phyloP scores from a whole-genome alignment of 2,888 invertebrate genomes.

The Andricus curvator region DNA sequence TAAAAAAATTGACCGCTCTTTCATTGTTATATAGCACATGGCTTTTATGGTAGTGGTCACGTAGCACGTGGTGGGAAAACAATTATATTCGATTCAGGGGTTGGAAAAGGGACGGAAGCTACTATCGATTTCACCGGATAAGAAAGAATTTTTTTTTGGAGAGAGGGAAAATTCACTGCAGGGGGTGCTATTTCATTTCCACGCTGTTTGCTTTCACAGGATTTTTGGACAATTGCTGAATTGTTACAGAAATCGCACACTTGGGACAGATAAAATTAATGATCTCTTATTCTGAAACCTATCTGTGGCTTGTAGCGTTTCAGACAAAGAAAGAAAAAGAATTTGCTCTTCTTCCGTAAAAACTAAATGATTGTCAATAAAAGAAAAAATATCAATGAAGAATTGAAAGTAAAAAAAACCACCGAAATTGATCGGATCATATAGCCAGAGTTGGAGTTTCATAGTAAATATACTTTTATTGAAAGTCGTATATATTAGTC shows the following conservation, averaged over 20 bases:
- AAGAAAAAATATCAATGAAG: background rate
- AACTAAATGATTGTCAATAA: background rate
- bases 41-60: background rate
- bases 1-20: background rate
- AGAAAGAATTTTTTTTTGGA: background rate
- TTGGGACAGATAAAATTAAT: slow-evolving; percentile 2
- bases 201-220: background rate
- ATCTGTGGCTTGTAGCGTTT: background rate
- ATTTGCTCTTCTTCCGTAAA: background rate
- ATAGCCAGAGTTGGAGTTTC: too few relatives aligned
- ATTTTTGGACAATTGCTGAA: slow-evolving; percentile 1
- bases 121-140: slow-evolving; percentile 3
- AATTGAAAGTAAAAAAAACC: background rate
- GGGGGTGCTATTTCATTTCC: slow-evolving; percentile 7
- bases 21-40: background rate
- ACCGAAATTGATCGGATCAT: too few relatives aligned
- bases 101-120: slow-evolving; percentile 1
- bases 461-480: too few relatives aligned
- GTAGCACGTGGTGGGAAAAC: slow-evolving; percentile 2
- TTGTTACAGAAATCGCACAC: slow-evolving; percentile 1
- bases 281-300: background rate
- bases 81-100: background rate
- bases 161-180: slow-evolving; percentile 3
- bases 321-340: slow-evolving; percentile 6
- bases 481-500: too few relatives aligned